Evolutionary conservation across 2,888 invertebrate species (phyloP).

Genomic region (Mactromeris polynyma): DNA sequence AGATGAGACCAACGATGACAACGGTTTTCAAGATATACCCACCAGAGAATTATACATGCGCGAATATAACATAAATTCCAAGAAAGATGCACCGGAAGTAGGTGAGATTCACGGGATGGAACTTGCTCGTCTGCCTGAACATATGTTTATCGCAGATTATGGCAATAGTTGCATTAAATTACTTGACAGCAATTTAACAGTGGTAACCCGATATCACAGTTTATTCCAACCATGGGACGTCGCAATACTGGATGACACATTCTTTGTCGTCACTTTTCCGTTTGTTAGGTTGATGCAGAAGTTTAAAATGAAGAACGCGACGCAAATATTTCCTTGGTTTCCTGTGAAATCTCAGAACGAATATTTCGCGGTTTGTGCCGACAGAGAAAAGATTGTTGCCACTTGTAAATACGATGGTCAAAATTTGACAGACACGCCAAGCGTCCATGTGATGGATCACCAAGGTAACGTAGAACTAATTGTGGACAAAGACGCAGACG

Average conservation of each 20-base stretch:
- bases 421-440: conserved; percentile 24
- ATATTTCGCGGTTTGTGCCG: conserved; percentile 49
- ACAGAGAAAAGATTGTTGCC: conserved; percentile 36
- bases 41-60: conserved; percentile 36
- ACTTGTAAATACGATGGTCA: conserved; percentile 49
- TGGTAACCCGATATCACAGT: not conserved
- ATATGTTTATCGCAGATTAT: conserved; percentile 46
- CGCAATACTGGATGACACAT: conserved; percentile 24
- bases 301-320: conserved; percentile 46
- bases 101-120: conserved; percentile 48
- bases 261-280: conserved; percentile 55
- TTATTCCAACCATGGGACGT: conserved; percentile 54
- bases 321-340: conserved; percentile 44
- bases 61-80: conserved; percentile 34
- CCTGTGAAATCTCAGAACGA: conserved; percentile 56
- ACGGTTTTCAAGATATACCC: not conserved
- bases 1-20: not conserved
- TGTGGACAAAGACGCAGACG: conserved; percentile 23
- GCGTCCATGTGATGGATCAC: conserved; percentile 48
- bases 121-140: not conserved
- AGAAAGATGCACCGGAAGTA: conserved; percentile 28
- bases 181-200: conserved; percentile 34
- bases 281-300: conserved; percentile 57
- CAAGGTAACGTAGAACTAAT: conserved; percentile 40
- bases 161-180: conserved; percentile 48